Percentiles rank a stretch among this genome's conserved stretches.
Conservation (phyloP, 2,888 invertebrate species). For the Meloe dianella region DNA sequence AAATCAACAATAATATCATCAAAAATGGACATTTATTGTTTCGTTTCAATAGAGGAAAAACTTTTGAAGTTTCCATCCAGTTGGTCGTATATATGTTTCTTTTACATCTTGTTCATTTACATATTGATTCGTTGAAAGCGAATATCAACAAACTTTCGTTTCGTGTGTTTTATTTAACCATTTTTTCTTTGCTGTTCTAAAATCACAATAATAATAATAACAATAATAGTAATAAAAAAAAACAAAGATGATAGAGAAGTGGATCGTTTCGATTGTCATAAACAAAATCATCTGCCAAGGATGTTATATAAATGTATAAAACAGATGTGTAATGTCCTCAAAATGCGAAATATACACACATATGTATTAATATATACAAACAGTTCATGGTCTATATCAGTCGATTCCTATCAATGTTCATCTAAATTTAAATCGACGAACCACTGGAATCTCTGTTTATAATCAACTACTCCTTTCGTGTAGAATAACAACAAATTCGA, state of each 20-base stretch:
- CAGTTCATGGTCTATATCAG: constrained; percentile 25
- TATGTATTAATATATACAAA: constrained; percentile 20
- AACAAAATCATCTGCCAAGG: constrained; percentile 31
- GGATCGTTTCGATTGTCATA: constrained; percentile 27
- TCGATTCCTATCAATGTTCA: constrained; percentile 16
- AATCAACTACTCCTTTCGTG: too few species aligned
- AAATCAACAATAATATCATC: background rate
- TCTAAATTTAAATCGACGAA: constrained; percentile 8
- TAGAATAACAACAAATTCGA: too few species aligned
- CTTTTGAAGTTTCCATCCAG: constrained; percentile 1
- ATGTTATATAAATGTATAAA: constrained; percentile 28
- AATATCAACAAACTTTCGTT: background rate
- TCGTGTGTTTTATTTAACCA: background rate
- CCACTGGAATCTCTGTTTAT: background rate
- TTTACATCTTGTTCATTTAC: constrained; percentile 3
- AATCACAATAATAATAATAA: background rate
- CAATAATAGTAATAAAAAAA: background rate
- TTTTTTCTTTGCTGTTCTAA: background rate
- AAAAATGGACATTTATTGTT: background rate
- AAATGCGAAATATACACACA: constrained; percentile 7
- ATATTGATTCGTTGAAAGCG: background rate
- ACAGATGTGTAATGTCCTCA: constrained; percentile 31
- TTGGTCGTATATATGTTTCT: background rate
- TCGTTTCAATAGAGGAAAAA: background rate
- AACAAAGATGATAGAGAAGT: constrained; percentile 14